Evolutionary conservation across 1,140 invertebrate genomes (phyloP), one percentile per base, ranked within the genome.

Genomic region (Thrips palmi): DNA sequence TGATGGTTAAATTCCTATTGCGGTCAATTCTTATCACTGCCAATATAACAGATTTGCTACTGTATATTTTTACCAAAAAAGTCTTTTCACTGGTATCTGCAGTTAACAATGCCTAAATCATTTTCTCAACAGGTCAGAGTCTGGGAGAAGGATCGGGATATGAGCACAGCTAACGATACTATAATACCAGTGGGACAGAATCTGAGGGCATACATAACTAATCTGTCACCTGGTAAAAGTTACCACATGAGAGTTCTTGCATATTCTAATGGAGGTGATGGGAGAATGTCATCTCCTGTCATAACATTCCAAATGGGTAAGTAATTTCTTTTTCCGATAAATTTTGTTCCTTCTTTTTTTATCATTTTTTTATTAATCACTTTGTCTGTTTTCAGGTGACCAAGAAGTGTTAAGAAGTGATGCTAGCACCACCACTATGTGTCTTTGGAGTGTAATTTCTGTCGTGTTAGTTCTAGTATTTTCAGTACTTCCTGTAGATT

Each of bases 261-360:
- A 0, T 96, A 74, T 59, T 93, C 87, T 18, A 77, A 81, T 45
- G 92, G 91, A 19, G 92, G 92, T 1, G 88, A 94, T 54, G 92
- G 92, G 0, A 71, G 88, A 36, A 93, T 93, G 85, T 93, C 88
- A 31, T 93, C 87, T 43, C 89, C 89, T 1, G 71, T 79, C 2
- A 65, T 80, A 45, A 74, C 74, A 45, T 91, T 93, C 59, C 76
- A 81, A 64, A 84, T 86, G 80, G 81, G 81, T 54, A 48, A 36
- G 53, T 51, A 40, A 40, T n/a, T n/a, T n/a, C n/a, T n/a, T n/a
- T n/a, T n/a, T n/a, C n/a, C n/a, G n/a, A n/a, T n/a, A n/a, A n/a
- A n/a, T n/a, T n/a, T n/a, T n/a, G n/a, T n/a, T n/a, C n/a, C n/a
- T n/a, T n/a, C n/a, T n/a, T n/a, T n/a, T n/a, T n/a, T n/a, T n/a